A percentile compares a stretch with the other conserved stretches of the same genome.
Evolutionary conservation across 2,888 invertebrate species (phyloP).

Genomic region (Nipponacmea schrenckii): DNA sequence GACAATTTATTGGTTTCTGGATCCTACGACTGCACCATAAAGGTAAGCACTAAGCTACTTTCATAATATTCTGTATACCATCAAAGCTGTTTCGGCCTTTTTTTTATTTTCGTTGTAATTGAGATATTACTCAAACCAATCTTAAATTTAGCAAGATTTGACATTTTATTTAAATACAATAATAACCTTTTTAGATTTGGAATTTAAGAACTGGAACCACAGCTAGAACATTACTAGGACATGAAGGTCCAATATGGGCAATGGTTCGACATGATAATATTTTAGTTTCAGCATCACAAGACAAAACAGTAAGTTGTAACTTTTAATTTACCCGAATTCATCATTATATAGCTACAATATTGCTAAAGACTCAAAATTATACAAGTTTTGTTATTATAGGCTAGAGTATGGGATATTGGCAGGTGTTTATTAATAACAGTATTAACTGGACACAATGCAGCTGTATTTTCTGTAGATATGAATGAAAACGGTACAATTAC

Average conservation of each 20-base stretch:
- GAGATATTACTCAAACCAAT: not conserved
- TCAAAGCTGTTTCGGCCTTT: not conserved
- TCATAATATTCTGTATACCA: not conserved
- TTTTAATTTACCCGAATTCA: not conserved
- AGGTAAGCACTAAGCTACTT: conserved; percentile 38
- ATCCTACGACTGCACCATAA: conserved; percentile 61
- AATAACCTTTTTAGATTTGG: conserved; percentile 53
- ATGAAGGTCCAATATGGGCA: conserved; percentile 62
- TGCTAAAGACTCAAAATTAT: not conserved
- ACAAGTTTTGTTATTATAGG: conserved; percentile 39
- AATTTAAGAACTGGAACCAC: conserved; percentile 55
- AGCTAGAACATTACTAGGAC: conserved; percentile 55
- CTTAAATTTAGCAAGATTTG: not conserved
- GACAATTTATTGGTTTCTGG: conserved; percentile 59
- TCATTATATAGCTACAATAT: not conserved
- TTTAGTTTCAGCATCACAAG: conserved; percentile 62
- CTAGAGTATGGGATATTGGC: conserved; percentile 62
- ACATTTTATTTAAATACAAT: not conserved
- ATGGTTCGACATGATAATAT: conserved; percentile 46
- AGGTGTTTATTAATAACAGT: conserved; percentile 50
- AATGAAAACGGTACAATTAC: conserved; percentile 49
- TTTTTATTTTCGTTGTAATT: not conserved
- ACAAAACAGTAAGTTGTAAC: conserved; percentile 51
- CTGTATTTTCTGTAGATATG: conserved; percentile 61
- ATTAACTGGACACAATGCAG: conserved; percentile 55